These are phyloP conservation scores for Tethya wilhelma DNA, from an alignment of 37 sponge, comb jelly and placozoan species.

Conservation along the genomic window DNA sequence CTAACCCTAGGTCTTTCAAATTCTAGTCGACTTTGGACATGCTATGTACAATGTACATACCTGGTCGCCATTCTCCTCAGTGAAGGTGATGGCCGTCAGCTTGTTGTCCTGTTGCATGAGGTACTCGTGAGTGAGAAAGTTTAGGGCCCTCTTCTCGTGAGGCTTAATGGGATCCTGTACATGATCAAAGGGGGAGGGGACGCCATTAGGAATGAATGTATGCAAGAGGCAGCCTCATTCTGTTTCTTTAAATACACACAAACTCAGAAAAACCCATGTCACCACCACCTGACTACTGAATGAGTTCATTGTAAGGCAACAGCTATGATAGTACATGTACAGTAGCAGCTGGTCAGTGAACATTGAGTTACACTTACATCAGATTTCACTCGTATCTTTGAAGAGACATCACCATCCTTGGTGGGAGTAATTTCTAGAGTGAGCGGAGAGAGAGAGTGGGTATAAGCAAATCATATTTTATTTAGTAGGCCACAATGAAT, in stretches of 20 bases:
- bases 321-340: too few relatives aligned
- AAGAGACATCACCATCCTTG: not conserved
- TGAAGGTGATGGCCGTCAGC: conserved; percentile 88
- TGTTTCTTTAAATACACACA: too few relatives aligned
- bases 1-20: not conserved
- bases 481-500: too few relatives aligned
- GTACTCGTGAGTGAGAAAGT: conserved; percentile 90
- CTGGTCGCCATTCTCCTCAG: conserved; percentile 93
- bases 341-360: too few relatives aligned
- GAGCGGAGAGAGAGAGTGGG: too few relatives aligned
- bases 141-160: conserved; percentile 88
- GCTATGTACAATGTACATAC: conserved; percentile 28
- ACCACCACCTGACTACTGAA: too few relatives aligned
- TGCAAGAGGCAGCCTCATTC: too few relatives aligned
- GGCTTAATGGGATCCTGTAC: conserved; percentile 88
- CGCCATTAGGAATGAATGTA: too few relatives aligned
- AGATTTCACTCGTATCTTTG: conserved; percentile 2
- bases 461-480: too few relatives aligned
- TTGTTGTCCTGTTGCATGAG: conserved; percentile 79
- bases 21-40: not conserved
- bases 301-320: not conserved
- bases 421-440: not conserved
- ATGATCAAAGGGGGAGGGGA: not conserved
- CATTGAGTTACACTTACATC: conserved; percentile 11
- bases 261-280: too few relatives aligned